Evolutionary conservation across 1,140 invertebrate genomes (phyloP).

Genomic region (Meloidogyne hapla): DNA sequence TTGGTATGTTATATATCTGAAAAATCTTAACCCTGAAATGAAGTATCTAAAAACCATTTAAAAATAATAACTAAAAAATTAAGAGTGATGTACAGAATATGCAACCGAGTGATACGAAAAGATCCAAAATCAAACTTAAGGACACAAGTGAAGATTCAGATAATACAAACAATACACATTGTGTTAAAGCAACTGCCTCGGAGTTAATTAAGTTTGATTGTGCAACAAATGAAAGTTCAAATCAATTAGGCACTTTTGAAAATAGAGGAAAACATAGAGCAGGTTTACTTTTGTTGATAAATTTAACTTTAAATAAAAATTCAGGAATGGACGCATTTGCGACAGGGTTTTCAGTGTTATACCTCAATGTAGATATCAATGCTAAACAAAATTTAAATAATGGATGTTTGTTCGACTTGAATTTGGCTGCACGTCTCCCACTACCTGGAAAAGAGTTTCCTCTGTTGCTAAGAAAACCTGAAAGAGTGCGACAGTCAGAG

Average conservation of each 20-base stretch:
- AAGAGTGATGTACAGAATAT: background rate
- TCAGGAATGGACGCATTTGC: slow-evolving; percentile 31
- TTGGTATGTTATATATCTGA: too few species aligned
- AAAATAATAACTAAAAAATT: too few species aligned
- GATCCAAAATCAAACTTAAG: background rate
- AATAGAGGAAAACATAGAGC: slow-evolving; percentile 16
- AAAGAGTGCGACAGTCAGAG: slow-evolving; percentile 19
- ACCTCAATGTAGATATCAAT: slow-evolving; percentile 2
- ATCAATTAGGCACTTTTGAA: slow-evolving; percentile 6
- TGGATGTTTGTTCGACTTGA: slow-evolving; percentile 11
- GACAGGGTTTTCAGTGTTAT: slow-evolving; percentile 26
- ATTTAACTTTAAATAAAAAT: background rate
- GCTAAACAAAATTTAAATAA: background rate
- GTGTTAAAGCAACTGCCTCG: background rate
- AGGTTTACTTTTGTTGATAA: slow-evolving; percentile 1
- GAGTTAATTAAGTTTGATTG: too few species aligned
- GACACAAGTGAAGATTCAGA: background rate
- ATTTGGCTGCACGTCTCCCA: slow-evolving; percentile 5
- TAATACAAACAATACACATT: background rate
- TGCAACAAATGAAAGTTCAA: background rate
- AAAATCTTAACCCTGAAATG: too few species aligned
- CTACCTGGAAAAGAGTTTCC: slow-evolving; percentile 34
- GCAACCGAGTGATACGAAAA: slow-evolving; percentile 5
- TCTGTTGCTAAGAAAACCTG: slow-evolving; percentile 18
- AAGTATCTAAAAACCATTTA: too few species aligned